Evolutionary conservation across 1,140 invertebrate genomes (phyloP).

Genomic region (Leptoteleia sp.): DNA sequence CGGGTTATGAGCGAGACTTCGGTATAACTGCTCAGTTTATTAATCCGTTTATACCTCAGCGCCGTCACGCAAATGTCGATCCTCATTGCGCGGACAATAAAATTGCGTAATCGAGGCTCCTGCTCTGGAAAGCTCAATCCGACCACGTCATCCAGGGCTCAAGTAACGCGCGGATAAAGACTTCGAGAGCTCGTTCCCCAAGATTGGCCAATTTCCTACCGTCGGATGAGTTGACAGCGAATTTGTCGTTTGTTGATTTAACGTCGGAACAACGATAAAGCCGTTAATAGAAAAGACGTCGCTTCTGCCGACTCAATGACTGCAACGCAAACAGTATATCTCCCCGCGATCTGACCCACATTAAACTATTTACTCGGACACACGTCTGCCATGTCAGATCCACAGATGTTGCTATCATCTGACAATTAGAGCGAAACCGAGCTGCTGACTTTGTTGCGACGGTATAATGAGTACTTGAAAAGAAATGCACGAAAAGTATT

Average conservation of each 20-base stretch:
- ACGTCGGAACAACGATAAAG: conserved; percentile 21
- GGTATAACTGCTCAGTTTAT: conserved; percentile 58
- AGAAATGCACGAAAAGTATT: no score
- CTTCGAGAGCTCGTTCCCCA: conserved; percentile 25
- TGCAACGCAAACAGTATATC: conserved; percentile 46
- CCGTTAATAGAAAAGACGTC: conserved; percentile 48
- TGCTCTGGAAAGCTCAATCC: conserved; percentile 33
- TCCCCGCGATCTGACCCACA: conserved; percentile 76
- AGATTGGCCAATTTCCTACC: conserved; percentile 64
- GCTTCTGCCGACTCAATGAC: conserved; percentile 25
- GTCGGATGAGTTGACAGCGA: conserved; percentile 21
- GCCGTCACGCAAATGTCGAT: conserved; percentile 63
- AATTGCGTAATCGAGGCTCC: conserved; percentile 49
- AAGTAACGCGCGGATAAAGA: conserved; percentile 10
- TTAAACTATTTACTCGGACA: conserved; percentile 63
- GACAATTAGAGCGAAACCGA: conserved; percentile 72
- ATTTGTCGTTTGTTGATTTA: conserved; percentile 51
- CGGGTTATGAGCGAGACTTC: conserved; percentile 44
- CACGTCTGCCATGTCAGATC: conserved; percentile 40
- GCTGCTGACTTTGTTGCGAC: conserved; percentile 40
- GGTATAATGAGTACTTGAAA: conserved; percentile 35
- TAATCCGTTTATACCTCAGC: conserved; percentile 61
- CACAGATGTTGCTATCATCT: conserved; percentile 74
- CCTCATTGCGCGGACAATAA: conserved; percentile 46
- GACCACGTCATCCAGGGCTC: conserved; percentile 10